phyloP scores from a whole-genome alignment of 2,888 invertebrate species.

The Synergus japonicus region DNA sequence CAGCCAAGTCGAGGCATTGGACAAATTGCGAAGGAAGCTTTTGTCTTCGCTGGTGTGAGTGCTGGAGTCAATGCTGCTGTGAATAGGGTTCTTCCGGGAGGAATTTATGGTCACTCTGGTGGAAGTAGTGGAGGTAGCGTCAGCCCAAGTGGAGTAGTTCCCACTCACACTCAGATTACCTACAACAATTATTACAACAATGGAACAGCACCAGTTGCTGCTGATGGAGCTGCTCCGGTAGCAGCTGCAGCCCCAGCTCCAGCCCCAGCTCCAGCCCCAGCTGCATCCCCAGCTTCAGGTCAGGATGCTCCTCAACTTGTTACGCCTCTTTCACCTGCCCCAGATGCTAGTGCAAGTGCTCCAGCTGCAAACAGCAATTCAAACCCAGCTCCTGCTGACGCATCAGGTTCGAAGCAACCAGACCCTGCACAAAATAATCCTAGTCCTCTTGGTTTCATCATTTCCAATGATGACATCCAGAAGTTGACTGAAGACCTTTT shows the following conservation, averaged over 20 bases:
- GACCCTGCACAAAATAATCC: conserved; percentile 56
- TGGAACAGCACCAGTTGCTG: conserved; percentile 58
- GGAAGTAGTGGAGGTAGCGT: conserved; percentile 45
- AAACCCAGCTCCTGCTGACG: conserved; percentile 45
- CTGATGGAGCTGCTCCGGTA: conserved; percentile 50
- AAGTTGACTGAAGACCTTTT: conserved; percentile 85
- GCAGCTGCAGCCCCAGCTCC: conserved; percentile 44
- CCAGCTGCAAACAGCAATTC: conserved; percentile 38
- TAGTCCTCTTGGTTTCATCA: conserved; percentile 71
- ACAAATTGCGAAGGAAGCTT: conserved; percentile 74
- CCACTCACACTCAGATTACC: conserved; percentile 71
- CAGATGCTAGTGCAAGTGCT: conserved; percentile 49
- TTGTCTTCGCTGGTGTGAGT: conserved; percentile 73
- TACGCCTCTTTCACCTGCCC: conserved; percentile 14
- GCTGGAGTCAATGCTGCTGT: conserved; percentile 75
- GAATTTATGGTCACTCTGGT: conserved; percentile 62
- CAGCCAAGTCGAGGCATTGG: conserved; percentile 71
- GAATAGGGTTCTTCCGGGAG: conserved; percentile 70
- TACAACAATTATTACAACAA: conserved; percentile 75
- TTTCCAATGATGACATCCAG: conserved; percentile 83
- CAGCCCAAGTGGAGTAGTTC: conserved; percentile 55
- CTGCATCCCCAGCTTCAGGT: no score
- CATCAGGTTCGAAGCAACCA: conserved; percentile 36
- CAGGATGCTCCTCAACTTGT: conserved; percentile 27
- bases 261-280: background rate